phyloP scores from a whole-genome alignment of 2,888 invertebrate species.

The Sclerodermus sp. region DNA sequence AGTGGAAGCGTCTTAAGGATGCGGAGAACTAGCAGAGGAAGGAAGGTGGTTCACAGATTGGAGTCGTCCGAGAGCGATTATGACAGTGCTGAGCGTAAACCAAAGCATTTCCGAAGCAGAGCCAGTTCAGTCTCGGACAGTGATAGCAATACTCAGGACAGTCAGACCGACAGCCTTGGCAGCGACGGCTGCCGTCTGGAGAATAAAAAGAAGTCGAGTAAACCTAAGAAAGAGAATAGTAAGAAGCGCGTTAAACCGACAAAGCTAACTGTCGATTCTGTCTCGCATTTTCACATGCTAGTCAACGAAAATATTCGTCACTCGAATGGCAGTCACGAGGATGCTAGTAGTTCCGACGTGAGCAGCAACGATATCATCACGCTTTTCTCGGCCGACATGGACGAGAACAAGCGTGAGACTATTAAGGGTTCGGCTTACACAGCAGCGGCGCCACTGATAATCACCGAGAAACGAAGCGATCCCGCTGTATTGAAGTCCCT shows the following conservation, averaged over 20 bases:
- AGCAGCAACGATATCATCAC: slow-evolving; percentile 53
- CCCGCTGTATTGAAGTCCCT: slow-evolving; percentile 61
- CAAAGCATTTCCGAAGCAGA: slow-evolving; percentile 40
- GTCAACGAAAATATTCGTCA: slow-evolving; percentile 48
- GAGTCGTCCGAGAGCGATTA: slow-evolving; percentile 55
- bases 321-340: slow-evolving; percentile 31
- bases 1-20: slow-evolving; percentile 44
- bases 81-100: slow-evolving; percentile 46
- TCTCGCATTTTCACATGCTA: slow-evolving; percentile 51
- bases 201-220: slow-evolving; percentile 35
- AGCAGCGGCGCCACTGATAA: slow-evolving; percentile 43
- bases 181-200: slow-evolving; percentile 54
- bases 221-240: slow-evolving; percentile 18
- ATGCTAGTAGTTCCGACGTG: slow-evolving; percentile 45
- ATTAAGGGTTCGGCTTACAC: slow-evolving; percentile 52
- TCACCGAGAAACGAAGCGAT: slow-evolving; percentile 57
- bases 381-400: slow-evolving; percentile 52
- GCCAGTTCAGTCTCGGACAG: slow-evolving; percentile 52
- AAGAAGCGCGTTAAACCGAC: slow-evolving; percentile 50
- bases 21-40: slow-evolving; percentile 38
- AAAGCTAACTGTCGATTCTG: slow-evolving; percentile 57
- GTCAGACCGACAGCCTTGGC: slow-evolving; percentile 58
- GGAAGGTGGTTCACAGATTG: slow-evolving; percentile 44
- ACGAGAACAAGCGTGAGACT: slow-evolving; percentile 53
- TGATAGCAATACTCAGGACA: slow-evolving; percentile 60